Evolutionary conservation across 2,888 invertebrate genomes (phyloP).

Genomic region (Aleiodes alternator): DNA sequence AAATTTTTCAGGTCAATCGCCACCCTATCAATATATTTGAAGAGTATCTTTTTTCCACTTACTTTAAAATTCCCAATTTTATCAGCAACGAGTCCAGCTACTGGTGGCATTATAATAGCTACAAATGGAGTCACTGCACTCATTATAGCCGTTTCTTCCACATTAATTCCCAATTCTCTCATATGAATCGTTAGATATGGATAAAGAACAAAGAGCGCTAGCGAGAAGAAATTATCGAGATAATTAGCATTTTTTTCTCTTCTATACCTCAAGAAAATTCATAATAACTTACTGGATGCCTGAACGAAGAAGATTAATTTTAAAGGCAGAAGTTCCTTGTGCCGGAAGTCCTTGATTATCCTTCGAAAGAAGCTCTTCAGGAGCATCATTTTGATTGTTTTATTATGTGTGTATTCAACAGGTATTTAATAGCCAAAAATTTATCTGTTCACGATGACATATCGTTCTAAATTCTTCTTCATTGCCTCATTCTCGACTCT

Average conservation of each 20-base stretch:
- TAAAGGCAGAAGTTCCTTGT: conserved; percentile 84
- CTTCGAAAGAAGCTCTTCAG: conserved; percentile 81
- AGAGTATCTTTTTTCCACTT: conserved; percentile 58
- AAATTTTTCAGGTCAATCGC: no score
- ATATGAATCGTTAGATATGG: conserved; percentile 89
- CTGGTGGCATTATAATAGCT: conserved; percentile 86
- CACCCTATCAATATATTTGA: no score
- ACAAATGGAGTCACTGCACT: conserved; percentile 86
- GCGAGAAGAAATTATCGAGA: conserved; percentile 20
- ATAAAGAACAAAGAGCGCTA: conserved; percentile 85
- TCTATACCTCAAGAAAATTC: neutral
- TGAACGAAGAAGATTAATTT: conserved; percentile 87
- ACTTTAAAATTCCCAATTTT: conserved; percentile 89
- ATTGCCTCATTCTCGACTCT: neutral
- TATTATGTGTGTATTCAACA: conserved; percentile 1
- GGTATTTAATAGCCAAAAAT: neutral
- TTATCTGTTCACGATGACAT: conserved; percentile 1
- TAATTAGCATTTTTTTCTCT: neutral
- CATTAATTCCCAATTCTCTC: conserved; percentile 86
- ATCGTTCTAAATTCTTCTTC: neutral
- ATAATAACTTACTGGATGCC: conserved; percentile 81
- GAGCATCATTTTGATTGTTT: conserved; percentile 77
- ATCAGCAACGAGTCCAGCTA: conserved; percentile 86
- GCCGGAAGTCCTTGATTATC: conserved; percentile 83
- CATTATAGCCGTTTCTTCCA: conserved; percentile 89